These are phyloP conservation scores for Brenthis daphne DNA, from an alignment of 2,888 invertebrate species.

Conservation along the genomic window DNA sequence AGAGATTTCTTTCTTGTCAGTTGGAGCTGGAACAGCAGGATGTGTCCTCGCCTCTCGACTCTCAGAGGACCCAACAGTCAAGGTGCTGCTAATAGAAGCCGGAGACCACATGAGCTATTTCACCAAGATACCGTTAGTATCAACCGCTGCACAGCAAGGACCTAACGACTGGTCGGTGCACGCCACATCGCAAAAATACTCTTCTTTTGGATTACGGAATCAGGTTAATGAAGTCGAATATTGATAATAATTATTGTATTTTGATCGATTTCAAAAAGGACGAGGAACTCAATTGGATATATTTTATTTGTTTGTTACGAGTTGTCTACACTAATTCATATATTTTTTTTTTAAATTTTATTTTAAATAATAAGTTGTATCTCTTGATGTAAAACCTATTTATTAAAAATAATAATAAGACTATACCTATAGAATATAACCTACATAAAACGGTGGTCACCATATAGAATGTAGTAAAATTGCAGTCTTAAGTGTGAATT, in stretches of 20 bases:
- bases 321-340: too few relatives aligned
- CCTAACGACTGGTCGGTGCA: slow-evolving; percentile 86
- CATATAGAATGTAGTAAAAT: too few relatives aligned
- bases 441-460: too few relatives aligned
- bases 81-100: slow-evolving; percentile 86
- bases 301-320: too few relatives aligned
- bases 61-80: slow-evolving; percentile 78
- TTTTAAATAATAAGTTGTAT: not conserved
- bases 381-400: too few relatives aligned
- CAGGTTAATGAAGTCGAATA: slow-evolving; percentile 66
- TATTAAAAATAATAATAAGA: too few relatives aligned
- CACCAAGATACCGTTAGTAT: slow-evolving; percentile 84
- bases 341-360: not conserved
- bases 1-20: slow-evolving; percentile 56
- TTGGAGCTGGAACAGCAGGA: slow-evolving; percentile 88
- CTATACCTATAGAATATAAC: too few relatives aligned
- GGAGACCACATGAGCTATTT: slow-evolving; percentile 86
- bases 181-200: slow-evolving; percentile 84
- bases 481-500: too few relatives aligned
- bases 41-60: slow-evolving; percentile 86
- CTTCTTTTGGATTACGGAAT: slow-evolving; percentile 84
- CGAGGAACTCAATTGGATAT: too few relatives aligned
- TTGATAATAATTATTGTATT: not conserved
- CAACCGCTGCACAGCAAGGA: slow-evolving; percentile 86
- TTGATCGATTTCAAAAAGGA: too few relatives aligned